phyloP scores from a whole-genome alignment of 2,113 vertebrate species.

The human region DNA sequence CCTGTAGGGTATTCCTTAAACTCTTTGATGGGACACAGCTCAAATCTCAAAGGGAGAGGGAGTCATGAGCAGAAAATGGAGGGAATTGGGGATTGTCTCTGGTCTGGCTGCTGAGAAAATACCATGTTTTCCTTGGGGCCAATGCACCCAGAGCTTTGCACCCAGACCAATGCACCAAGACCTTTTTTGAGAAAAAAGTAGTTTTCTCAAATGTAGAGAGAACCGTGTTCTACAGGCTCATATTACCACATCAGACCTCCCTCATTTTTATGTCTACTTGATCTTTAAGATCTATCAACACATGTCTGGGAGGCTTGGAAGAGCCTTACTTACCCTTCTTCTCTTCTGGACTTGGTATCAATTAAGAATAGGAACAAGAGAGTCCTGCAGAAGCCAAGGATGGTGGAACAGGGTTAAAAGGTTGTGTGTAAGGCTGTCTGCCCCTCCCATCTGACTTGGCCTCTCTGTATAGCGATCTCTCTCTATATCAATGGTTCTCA shows the following conservation, averaged over 20 bases:
- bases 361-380: not conserved
- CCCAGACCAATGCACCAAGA: too few species aligned
- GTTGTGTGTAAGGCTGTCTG: fast-evolving
- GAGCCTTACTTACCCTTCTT: not conserved
- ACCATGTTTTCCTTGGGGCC: not conserved
- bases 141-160: not conserved
- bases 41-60: not conserved
- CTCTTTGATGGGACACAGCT: not conserved
- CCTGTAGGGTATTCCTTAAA: not conserved
- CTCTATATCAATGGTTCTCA: not conserved
- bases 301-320: not conserved
- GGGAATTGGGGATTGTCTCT: not conserved
- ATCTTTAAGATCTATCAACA: not conserved
- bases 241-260: too few species aligned
- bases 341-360: not conserved
- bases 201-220: not conserved
- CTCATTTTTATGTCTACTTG: not conserved
- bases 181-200: not conserved
- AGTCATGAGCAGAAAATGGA: not conserved
- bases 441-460: too few species aligned
- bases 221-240: not conserved
- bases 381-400: not conserved
- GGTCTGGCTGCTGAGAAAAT: not conserved
- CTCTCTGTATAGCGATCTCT: not conserved
- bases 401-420: not conserved